Base-by-base conservation (phyloP, 2,797 vertebrate species). In the Malacoraja senta region DNA sequence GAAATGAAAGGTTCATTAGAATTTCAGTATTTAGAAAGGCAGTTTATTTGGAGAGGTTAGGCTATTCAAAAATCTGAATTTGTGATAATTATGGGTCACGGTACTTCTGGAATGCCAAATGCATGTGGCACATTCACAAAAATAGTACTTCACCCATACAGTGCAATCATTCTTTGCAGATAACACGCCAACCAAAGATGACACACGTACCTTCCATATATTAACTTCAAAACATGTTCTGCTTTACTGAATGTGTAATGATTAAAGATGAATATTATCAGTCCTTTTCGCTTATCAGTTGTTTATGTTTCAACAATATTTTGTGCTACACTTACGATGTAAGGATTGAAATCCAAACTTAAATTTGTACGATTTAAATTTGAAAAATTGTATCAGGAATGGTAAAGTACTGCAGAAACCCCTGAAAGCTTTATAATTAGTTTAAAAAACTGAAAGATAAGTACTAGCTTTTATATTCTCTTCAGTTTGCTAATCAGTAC, bases 1-100 rank as follows among this genome's bases (percentile, higher is more conserved):
- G 63, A n/a, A 68, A 88, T 88, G 29, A 88, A 88, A 88, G 61
- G n/a, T 88, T 88, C 61, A 68, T 88, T 88, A 68, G 63, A 32
- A 35, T 88, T 65, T 19, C 63, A 88, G n/a, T 68, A 19, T 35
- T 88, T 68, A 7, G 32, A 88, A 88, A 88, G 17, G 24, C 17
- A 12, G n/a, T 88, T 68, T 88, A 88, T 88, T 88, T 68, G 63
- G 63, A 68, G n/a, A 35, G n/a, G 32, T 88, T 9, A n/a, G 58
- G n/a, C 29, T 68, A 32, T 32, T 58, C 83, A 32, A 86, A 76
- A 17, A 63, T 88, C n/a, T 65, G 61, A 19, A 32, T 88, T 68
- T 21, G 63, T 8, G 21, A 35, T 32, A 68, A 6, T 68, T 61
- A 68, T 7, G 35, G 32, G 1, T 24, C n/a, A 63, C 6, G 7